These are phyloP conservation scores for Mormyrus proboscirostris DNA, from an alignment of 2,797 vertebrate genomes.

Conservation along the genomic window DNA sequence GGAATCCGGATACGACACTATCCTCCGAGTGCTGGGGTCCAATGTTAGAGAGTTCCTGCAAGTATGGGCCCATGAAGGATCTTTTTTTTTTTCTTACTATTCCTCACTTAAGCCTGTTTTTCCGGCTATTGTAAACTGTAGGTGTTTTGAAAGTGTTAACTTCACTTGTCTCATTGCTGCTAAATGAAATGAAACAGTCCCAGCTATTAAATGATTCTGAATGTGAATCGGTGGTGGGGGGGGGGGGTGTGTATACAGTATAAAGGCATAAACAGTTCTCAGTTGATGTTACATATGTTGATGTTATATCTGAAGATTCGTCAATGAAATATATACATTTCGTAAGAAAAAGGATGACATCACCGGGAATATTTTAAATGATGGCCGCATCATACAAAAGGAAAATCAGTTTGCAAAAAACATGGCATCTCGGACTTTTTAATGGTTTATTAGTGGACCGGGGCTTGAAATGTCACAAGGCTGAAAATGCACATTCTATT, in stretches of 20 bases:
- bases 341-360: background rate
- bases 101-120: background rate
- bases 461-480: background rate
- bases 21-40: conserved; percentile 89
- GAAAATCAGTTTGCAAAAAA: background rate
- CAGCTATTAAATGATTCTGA: background rate
- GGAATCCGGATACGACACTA: conserved; percentile 97
- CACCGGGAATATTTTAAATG: background rate
- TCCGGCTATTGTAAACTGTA: background rate
- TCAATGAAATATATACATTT: background rate
- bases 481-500: background rate
- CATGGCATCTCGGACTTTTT: background rate
- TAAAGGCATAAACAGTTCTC: background rate
- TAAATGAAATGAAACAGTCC: background rate
- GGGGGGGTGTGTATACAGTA: background rate
- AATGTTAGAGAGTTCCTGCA: conserved; percentile 97
- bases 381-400: background rate
- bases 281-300: background rate
- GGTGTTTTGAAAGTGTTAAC: background rate
- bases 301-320: background rate
- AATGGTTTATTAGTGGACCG: background rate
- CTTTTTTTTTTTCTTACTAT: background rate
- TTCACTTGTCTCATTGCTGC: background rate
- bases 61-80: conserved; percentile 58
- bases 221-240: background rate